Evolutionary conservation across 2,888 invertebrate species (phyloP).

Genomic region (Tetrapedia diversipes): DNA sequence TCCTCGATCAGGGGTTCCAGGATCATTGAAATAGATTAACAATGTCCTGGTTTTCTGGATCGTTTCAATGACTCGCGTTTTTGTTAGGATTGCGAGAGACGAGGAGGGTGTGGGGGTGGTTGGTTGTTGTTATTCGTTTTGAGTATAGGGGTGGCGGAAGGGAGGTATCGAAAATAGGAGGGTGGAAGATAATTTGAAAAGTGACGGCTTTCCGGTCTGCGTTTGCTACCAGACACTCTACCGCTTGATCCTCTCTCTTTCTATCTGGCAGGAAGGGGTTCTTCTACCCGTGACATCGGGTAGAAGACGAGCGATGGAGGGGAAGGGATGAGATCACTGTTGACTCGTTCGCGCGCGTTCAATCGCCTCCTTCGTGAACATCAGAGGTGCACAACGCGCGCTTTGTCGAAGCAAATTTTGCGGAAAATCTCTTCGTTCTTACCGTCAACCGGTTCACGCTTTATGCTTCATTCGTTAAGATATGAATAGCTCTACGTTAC

Average conservation of each 20-base stretch:
- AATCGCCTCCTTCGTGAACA: conserved; percentile 59
- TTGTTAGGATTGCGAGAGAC: background rate
- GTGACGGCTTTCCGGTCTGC: conserved; percentile 18
- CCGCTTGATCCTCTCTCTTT: conserved; percentile 22
- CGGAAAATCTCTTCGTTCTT: conserved; percentile 14
- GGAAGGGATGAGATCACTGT: conserved; percentile 62
- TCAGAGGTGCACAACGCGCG: conserved; percentile 53
- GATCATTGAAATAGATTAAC: conserved; percentile 1
- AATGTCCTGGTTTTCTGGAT: background rate
- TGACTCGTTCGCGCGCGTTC: conserved; percentile 66
- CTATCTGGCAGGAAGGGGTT: too few species aligned
- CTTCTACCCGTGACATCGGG: conserved; percentile 49
- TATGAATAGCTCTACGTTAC: background rate
- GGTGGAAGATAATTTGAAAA: conserved; percentile 38
- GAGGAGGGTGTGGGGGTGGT: too few species aligned
- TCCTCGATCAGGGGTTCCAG: too few species aligned
- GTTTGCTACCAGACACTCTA: conserved; percentile 37
- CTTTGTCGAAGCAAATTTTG: conserved; percentile 28
- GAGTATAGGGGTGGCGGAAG: too few species aligned
- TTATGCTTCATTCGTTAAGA: background rate
- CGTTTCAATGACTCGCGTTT: background rate
- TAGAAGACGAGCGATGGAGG: conserved; percentile 43
- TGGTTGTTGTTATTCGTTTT: background rate
- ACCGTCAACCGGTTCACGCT: background rate
- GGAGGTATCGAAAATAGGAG: background rate